Evolutionary conservation across 2,888 invertebrate genomes (phyloP).

Genomic region (Cosmia pyralina): DNA sequence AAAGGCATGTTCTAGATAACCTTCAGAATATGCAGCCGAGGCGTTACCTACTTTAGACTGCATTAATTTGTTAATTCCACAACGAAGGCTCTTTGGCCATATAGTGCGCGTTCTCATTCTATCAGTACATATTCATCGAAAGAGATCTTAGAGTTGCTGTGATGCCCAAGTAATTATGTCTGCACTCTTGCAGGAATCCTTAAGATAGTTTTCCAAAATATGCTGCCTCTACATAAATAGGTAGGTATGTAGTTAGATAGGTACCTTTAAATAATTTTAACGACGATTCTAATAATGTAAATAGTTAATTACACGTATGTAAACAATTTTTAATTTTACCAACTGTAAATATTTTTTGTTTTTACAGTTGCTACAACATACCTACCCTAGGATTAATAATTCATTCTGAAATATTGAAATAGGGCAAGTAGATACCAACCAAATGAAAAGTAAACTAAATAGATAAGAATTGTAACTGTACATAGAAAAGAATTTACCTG

Average conservation of each 20-base stretch:
- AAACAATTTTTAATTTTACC: constrained; percentile 6
- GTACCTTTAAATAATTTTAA: neutral
- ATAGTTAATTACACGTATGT: constrained; percentile 4
- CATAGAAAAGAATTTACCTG: constrained; percentile 35
- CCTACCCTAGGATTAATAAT: neutral
- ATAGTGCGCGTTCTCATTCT: neutral
- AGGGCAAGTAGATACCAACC: constrained; percentile 1
- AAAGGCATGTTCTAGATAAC: neutral
- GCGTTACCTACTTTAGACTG: neutral
- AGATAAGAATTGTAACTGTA: constrained; percentile 25
- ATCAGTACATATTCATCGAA: neutral
- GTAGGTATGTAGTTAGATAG: constrained; percentile 12
- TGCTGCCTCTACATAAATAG: constrained; percentile 22
- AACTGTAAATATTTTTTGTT: constrained; percentile 30
- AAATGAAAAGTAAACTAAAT: constrained; percentile 23
- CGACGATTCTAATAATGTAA: constrained; percentile 26
- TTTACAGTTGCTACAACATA: constrained; percentile 21
- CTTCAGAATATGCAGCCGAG: neutral
- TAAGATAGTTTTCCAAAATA: constrained; percentile 9
- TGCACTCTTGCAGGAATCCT: neutral
- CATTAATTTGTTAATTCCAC: neutral
- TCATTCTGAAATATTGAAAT: constrained; percentile 13
- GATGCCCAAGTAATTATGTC: constrained; percentile 7
- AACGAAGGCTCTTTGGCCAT: constrained; percentile 1
- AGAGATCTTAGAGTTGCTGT: neutral